Conservation (phyloP, 2,113 vertebrate species). For the Raja brachyura region DNA sequence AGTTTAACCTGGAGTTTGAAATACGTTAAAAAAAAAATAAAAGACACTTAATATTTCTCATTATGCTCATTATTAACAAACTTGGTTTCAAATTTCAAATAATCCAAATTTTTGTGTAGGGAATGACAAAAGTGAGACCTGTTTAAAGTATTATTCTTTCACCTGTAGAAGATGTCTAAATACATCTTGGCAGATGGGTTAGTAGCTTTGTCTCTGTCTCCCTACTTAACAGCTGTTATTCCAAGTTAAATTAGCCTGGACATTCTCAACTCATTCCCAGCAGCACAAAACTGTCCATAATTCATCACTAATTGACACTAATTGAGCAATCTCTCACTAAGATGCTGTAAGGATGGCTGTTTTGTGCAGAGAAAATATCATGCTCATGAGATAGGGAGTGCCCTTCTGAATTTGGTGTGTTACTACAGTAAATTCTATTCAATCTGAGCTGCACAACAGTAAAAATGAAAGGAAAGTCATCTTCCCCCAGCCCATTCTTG, state of each 20-base stretch:
- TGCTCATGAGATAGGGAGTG: neutral
- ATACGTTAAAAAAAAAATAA: neutral
- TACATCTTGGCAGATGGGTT: conserved; percentile 9
- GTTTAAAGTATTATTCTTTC: neutral
- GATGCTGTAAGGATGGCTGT: conserved; percentile 6
- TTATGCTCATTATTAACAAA: conserved; percentile 50
- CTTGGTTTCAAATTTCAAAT: neutral
- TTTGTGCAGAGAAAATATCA: neutral
- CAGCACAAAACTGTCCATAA: conserved; percentile 15
- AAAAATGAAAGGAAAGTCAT: neutral
- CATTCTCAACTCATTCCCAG: neutral
- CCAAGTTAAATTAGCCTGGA: conserved; percentile 27
- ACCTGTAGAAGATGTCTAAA: neutral
- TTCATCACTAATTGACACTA: conserved; percentile 33
- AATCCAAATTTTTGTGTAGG: neutral
- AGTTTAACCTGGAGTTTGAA: neutral
- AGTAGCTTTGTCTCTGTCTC: conserved; percentile 8
- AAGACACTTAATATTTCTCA: neutral
- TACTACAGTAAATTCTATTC: neutral
- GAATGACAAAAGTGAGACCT: neutral
- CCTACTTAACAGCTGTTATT: conserved; percentile 27
- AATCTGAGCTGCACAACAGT: no score
- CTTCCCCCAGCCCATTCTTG: neutral
- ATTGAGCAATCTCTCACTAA: neutral
- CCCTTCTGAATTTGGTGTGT: neutral